Conservation (phyloP, 2,797 vertebrate species). For the Diplodus puntazzo region DNA sequence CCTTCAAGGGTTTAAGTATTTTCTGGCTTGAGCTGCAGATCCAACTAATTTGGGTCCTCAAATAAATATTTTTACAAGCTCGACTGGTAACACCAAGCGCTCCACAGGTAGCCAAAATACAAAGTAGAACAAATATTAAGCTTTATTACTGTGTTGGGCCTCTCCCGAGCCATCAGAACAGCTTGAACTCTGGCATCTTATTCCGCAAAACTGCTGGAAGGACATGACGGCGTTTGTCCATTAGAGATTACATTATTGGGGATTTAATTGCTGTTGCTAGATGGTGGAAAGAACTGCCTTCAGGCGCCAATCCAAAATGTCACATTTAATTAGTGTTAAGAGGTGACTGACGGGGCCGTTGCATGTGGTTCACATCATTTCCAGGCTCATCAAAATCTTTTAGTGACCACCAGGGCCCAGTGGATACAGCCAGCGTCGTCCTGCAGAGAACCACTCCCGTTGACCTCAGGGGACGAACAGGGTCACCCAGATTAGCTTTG, state of each 20-base stretch:
- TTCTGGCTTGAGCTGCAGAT: slow-evolving; percentile 35
- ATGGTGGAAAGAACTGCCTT: slow-evolving; percentile 10
- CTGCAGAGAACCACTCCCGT: slow-evolving; percentile 28
- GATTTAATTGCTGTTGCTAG: slow-evolving; percentile 39
- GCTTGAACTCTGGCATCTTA: slow-evolving; percentile 38
- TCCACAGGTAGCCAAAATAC: slow-evolving; percentile 35
- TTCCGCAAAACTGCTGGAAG: slow-evolving; percentile 8
- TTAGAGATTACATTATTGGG: slow-evolving; percentile 39
- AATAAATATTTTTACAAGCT: slow-evolving; percentile 46
- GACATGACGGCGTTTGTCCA: slow-evolving; percentile 29
- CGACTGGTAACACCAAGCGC: slow-evolving; percentile 28
- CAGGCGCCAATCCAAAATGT: slow-evolving; percentile 20
- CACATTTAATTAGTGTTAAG: slow-evolving; percentile 49
- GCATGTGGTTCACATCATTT: slow-evolving; percentile 55
- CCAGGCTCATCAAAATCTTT: slow-evolving; percentile 42
- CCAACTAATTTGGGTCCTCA: slow-evolving; percentile 42
- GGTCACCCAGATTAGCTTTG: slow-evolving; percentile 23
- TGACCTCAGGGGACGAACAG: slow-evolving; percentile 2
- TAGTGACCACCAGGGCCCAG: slow-evolving; percentile 37
- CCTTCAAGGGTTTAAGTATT: slow-evolving; percentile 46
- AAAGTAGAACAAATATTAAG: slow-evolving; percentile 38
- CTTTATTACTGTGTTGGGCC: slow-evolving; percentile 25
- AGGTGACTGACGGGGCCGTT: slow-evolving; percentile 33
- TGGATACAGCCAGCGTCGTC: slow-evolving; percentile 30
- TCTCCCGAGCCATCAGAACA: slow-evolving; percentile 28